Evolutionary conservation across 53 echinoderm and acorn worm genomes (phyloP).

Genomic region (Paelopatides confundens): DNA sequence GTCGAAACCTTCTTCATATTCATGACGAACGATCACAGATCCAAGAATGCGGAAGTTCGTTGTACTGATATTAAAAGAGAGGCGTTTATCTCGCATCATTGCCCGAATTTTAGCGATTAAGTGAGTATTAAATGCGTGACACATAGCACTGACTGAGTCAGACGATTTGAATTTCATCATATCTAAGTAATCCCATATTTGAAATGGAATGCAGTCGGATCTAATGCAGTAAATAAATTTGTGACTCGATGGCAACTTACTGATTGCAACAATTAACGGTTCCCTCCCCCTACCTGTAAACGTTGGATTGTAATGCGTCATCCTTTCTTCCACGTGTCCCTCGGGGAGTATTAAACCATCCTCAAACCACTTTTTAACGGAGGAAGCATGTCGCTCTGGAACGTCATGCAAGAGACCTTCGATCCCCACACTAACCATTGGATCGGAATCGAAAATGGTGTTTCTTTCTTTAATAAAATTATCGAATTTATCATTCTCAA

Average conservation of each 20-base stretch:
- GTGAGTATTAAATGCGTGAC: slow-evolving; percentile 16
- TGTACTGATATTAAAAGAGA: background rate
- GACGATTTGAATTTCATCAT: background rate
- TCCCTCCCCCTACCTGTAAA: background rate
- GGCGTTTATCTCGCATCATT: background rate
- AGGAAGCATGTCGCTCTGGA: background rate
- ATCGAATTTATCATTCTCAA: background rate
- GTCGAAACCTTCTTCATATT: background rate
- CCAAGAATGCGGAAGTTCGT: background rate
- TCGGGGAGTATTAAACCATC: slow-evolving; percentile 2
- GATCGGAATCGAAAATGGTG: slow-evolving; percentile 2
- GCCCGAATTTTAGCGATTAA: background rate
- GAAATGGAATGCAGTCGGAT: slow-evolving; percentile 8
- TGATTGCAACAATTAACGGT: background rate
- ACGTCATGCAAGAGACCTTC: background rate
- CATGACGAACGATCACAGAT: background rate
- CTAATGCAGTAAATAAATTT: background rate
- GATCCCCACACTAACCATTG: background rate
- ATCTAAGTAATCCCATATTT: slow-evolving; percentile 45
- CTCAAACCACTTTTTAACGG: slow-evolving; percentile 21
- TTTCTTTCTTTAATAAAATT: background rate
- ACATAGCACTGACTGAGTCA: slow-evolving; percentile 24
- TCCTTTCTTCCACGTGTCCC: background rate
- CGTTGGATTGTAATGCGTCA: slow-evolving; percentile 24
- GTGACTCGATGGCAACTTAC: background rate